phyloP scores from a whole-genome alignment of 2,797 vertebrate species.

The Eupleurogrammus muticus region DNA sequence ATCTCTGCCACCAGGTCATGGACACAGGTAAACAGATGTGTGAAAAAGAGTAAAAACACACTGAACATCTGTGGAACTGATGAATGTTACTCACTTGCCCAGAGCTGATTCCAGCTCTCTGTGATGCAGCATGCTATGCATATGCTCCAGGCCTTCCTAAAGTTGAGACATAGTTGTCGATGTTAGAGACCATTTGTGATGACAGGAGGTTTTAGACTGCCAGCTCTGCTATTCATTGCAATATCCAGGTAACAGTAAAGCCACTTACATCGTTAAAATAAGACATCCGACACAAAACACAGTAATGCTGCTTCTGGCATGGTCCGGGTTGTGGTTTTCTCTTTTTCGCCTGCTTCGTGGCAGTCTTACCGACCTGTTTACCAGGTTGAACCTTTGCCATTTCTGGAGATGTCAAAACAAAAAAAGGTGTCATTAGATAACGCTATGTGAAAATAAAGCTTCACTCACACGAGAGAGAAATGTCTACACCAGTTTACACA shows the following conservation, averaged over 20 bases:
- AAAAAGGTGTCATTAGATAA: background rate
- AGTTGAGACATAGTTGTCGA: constrained; percentile 11
- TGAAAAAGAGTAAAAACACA: background rate
- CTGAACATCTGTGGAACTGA: background rate
- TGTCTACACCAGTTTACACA: background rate
- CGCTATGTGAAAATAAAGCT: background rate
- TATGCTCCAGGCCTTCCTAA: constrained; percentile 64
- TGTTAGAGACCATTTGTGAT: background rate
- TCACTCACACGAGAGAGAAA: background rate
- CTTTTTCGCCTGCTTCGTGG: background rate
- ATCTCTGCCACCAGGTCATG: too few relatives aligned
- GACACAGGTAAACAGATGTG: background rate
- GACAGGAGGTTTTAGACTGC: background rate
- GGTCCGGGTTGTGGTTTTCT: accelerated
- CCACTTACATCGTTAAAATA: constrained; percentile 48
- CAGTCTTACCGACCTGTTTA: background rate
- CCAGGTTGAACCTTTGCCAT: constrained; percentile 35
- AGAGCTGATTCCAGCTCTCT: constrained; percentile 55
- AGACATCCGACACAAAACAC: constrained; percentile 53
- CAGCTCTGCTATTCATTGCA: background rate
- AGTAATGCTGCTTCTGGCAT: constrained; percentile 22
- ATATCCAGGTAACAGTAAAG: background rate
- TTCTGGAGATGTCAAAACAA: constrained; percentile 28
- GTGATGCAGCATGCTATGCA: constrained; percentile 73
- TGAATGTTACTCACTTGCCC: constrained; percentile 67